A percentile compares a stretch with the other conserved stretches of the same genome.
Evolutionary conservation across 2,797 vertebrate genomes (phyloP).

Genomic region (Antennarius maculatus): DNA sequence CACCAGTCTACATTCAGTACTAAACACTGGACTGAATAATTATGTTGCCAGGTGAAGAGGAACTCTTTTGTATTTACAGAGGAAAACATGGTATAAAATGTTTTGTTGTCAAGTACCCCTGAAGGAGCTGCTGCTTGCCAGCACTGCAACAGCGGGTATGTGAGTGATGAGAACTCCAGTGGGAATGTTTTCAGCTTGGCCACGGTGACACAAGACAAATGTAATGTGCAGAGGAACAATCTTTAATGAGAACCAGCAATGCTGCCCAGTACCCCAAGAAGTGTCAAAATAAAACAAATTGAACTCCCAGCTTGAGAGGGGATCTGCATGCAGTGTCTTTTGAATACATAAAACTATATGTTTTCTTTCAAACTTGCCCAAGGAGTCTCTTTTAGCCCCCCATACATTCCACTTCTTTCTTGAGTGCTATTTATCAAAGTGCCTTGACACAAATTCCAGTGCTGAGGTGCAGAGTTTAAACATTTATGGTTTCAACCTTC

Average conservation of each 20-base stretch:
- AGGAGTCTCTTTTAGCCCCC: constrained; percentile 10
- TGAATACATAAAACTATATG: constrained; percentile 29
- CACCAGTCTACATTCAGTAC: constrained; percentile 63
- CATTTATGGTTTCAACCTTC: too few relatives aligned
- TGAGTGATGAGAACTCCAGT: constrained; percentile 74
- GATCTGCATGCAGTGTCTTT: constrained; percentile 26
- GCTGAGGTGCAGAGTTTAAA: background rate
- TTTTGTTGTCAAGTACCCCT: constrained; percentile 75
- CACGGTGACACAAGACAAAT: constrained; percentile 64
- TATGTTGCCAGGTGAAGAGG: constrained; percentile 78
- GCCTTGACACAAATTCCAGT: background rate
- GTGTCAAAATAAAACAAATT: constrained; percentile 59
- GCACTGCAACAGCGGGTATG: constrained; percentile 59
- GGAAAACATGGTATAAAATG: constrained; percentile 78
- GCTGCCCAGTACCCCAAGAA: constrained; percentile 63
- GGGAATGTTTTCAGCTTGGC: constrained; percentile 71
- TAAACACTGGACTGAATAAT: constrained; percentile 72
- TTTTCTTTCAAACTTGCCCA: constrained; percentile 25
- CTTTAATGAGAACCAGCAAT: constrained; percentile 69
- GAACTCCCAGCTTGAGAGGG: constrained; percentile 37
- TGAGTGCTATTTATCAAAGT: constrained; percentile 20
- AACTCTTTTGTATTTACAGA: constrained; percentile 69
- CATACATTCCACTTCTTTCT: constrained; percentile 24
- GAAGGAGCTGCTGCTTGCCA: constrained; percentile 74
- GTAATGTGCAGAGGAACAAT: constrained; percentile 68